Evolutionary conservation across 2,113 vertebrate species (phyloP), one percentile per base, ranked within the genome.

Genomic region (Tragulus kanchil): DNA sequence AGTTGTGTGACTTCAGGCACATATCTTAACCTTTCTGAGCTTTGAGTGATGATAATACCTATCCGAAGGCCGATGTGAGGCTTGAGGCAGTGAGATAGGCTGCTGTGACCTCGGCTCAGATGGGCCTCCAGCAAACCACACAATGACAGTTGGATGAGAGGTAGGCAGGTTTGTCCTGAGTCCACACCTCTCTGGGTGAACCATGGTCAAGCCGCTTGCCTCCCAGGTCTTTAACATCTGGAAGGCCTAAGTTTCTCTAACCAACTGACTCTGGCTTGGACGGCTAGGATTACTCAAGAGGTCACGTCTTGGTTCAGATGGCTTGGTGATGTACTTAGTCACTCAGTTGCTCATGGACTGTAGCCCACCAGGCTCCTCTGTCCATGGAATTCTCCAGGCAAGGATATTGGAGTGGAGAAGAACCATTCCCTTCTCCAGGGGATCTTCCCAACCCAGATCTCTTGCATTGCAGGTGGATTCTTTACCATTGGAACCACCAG

Each of bases 11-110:
- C 25, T 71, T 59, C 13, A n/a, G 36, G 19, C 5, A 56, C 65
- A 52, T 71, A 54, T 67, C 77, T 89, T 82, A 71, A 45, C 21
- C n/a, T 95, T 78, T 58, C 93, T 67, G 52, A 90, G 61, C 52
- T 83, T 52, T 52, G 31, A 26, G 9, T 79, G 71, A 26, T 42
- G 36, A 8, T 25, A 78, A 52, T 28, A 31, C 15, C 13, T 42
- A 65, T 65, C 48, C 36, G 90, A 62, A 88, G 93, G 48, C 23
- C 56, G 77, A 16, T 15, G 23, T 12, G 52, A 83, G 36, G 84
- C 56, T 81, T 91, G 90, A 89, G 42, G 25, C 23, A 73, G 50
- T 90, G 95, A 36, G 61, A 69, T 16, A 4, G 45, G 50, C 31
- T 42, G 58, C 81, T 42, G 2, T 64, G 62, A 56, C 19, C 23